Conservation (phyloP, 2,113 vertebrate genomes). For the Dendrocopos noguchii region DNA sequence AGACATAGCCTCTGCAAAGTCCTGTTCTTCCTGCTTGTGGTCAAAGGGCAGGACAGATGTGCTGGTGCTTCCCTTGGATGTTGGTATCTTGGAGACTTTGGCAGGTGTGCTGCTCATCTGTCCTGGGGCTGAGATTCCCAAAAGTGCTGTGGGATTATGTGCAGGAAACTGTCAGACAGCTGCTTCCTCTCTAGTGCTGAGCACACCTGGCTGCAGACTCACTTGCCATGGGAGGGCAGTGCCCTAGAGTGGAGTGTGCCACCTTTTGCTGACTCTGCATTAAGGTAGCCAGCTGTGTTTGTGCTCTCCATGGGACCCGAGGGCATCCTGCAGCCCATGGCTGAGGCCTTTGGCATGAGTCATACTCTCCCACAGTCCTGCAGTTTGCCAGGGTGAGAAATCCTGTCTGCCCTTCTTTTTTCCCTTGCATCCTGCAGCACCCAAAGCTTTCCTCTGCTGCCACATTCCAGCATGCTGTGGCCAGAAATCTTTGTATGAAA, state of each 20-base stretch:
- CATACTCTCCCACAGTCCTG: neutral
- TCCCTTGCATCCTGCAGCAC: neutral
- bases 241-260: neutral
- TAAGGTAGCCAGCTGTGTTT: neutral
- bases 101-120: neutral
- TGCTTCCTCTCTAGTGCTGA: neutral
- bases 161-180: neutral
- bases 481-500: neutral
- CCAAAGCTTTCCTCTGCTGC: neutral
- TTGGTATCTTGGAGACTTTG: neutral
- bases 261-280: neutral
- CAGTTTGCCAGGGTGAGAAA: neutral
- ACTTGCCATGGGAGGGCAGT: neutral
- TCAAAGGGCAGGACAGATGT: neutral
- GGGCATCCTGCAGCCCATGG: neutral
- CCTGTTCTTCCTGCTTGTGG: neutral
- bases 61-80: neutral
- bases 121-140: neutral
- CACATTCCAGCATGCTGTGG: neutral
- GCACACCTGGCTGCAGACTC: neutral
- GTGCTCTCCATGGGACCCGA: neutral
- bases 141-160: rapidly evolving
- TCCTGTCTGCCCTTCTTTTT: neutral
- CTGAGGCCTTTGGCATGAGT: neutral
- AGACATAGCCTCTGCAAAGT: rapidly evolving